A percentile compares a stretch with the other conserved stretches of the same genome.
These are phyloP conservation scores for Achroia grisella DNA, from an alignment of 1,140 invertebrate species.

Conservation along the genomic window DNA sequence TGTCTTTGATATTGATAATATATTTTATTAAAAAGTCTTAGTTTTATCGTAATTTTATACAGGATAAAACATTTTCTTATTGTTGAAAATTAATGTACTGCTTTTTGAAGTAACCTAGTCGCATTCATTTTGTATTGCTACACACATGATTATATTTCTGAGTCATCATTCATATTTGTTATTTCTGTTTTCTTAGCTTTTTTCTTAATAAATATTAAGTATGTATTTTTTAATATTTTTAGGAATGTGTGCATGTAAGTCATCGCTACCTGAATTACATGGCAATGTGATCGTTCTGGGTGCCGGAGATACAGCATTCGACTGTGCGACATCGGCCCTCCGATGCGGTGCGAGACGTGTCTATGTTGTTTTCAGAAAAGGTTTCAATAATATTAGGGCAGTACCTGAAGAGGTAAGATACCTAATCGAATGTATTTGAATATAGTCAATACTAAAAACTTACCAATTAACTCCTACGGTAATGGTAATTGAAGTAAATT, in stretches of 20 bases:
- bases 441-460: too few relatives aligned
- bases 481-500: not conserved
- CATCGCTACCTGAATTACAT: conserved; percentile 81
- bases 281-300: conserved; percentile 96
- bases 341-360: conserved; percentile 95
- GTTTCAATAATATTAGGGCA: conserved; percentile 94
- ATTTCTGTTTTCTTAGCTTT: too few relatives aligned
- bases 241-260: conserved; percentile 89
- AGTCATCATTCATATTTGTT: too few relatives aligned
- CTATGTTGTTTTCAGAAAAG: conserved; percentile 93
- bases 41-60: too few relatives aligned
- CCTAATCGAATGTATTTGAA: too few relatives aligned
- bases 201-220: not conserved
- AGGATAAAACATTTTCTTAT: too few relatives aligned
- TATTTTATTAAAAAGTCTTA: too few relatives aligned
- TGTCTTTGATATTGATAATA: too few relatives aligned
- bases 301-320: conserved; percentile 98
- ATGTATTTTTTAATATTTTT: conserved; percentile 3
- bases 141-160: too few relatives aligned
- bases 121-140: too few relatives aligned
- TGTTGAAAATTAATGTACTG: too few relatives aligned
- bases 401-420: conserved; percentile 93
- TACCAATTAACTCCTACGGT: not conserved
- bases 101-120: too few relatives aligned
- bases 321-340: conserved; percentile 97